These are phyloP conservation scores for Bubalus kerabau DNA, from an alignment of 2,113 vertebrate species.

Conservation along the genomic window DNA sequence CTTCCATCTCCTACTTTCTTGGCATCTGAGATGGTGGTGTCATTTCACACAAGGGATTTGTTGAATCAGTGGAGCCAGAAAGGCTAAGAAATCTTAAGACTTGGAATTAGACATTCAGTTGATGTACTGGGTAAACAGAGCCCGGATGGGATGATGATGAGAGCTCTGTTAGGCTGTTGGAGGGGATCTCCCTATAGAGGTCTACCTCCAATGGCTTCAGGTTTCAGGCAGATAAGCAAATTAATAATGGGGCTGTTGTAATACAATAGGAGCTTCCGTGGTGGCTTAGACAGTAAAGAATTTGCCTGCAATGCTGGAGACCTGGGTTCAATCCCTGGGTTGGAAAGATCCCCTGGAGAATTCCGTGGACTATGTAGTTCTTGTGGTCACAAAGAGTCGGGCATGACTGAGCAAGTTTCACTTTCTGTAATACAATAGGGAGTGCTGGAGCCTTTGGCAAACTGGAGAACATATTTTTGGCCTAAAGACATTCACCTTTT, in stretches of 20 bases:
- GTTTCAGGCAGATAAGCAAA: not conserved
- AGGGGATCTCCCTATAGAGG: not conserved
- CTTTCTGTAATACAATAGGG: not conserved
- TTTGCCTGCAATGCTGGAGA: not conserved
- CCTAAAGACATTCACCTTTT: not conserved
- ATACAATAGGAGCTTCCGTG: not conserved
- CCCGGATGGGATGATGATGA: not conserved
- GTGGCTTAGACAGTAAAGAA: not conserved
- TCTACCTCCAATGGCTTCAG: not conserved
- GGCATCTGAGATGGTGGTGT: not conserved
- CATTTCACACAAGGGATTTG: not conserved
- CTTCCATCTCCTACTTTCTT: not conserved
- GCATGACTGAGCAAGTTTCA: not conserved
- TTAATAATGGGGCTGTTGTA: not conserved
- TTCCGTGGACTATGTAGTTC: not conserved
- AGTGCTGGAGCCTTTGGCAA: not conserved
- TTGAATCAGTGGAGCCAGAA: not conserved
- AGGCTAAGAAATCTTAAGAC: not conserved
- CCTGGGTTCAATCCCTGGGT: not conserved
- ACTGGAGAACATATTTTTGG: not conserved
- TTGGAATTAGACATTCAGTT: not conserved
- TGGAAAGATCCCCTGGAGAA: not conserved
- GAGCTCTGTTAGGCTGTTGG: not conserved
- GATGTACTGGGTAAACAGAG: not conserved
- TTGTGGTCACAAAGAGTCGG: not conserved